These are phyloP conservation scores for Propithecus deckenii DNA, from an alignment of 2,797 vertebrate species.

Conservation along the genomic window DNA sequence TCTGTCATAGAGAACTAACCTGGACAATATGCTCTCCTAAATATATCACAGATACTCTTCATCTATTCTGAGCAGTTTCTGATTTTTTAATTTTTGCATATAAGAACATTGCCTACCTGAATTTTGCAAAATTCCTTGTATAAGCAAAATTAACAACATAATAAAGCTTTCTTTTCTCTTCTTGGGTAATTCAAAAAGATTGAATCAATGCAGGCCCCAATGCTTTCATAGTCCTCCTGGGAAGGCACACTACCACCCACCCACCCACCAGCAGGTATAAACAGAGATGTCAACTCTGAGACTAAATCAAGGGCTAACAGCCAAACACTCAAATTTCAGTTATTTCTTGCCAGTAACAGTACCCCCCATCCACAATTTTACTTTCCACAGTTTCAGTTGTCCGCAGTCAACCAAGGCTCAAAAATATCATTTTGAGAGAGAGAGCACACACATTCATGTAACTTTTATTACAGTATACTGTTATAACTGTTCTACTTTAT, in stretches of 20 bases:
- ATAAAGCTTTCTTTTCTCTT: conserved; percentile 37
- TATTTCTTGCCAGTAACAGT: neutral
- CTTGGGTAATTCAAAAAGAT: neutral
- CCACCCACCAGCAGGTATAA: neutral
- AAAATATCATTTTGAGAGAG: neutral
- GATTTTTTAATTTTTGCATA: neutral
- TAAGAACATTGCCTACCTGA: neutral
- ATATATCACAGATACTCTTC: neutral
- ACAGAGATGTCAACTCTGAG: conserved; percentile 17
- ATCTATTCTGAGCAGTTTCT: conserved; percentile 3
- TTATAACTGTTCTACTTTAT: neutral
- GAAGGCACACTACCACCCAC: neutral
- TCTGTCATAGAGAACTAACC: neutral
- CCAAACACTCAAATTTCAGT: neutral
- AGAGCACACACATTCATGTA: neutral
- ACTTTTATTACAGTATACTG: neutral
- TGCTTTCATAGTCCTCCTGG: neutral
- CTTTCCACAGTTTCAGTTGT: neutral
- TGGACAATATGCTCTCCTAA: neutral
- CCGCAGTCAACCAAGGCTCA: neutral
- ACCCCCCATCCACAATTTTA: neutral
- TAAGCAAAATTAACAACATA: conserved; percentile 29
- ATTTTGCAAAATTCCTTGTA: conserved; percentile 19
- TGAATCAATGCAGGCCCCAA: neutral
- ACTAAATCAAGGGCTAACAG: neutral